These are phyloP conservation scores for Bradypodion ventrale DNA, from an alignment of 2,797 vertebrate genomes.

Conservation along the genomic window DNA sequence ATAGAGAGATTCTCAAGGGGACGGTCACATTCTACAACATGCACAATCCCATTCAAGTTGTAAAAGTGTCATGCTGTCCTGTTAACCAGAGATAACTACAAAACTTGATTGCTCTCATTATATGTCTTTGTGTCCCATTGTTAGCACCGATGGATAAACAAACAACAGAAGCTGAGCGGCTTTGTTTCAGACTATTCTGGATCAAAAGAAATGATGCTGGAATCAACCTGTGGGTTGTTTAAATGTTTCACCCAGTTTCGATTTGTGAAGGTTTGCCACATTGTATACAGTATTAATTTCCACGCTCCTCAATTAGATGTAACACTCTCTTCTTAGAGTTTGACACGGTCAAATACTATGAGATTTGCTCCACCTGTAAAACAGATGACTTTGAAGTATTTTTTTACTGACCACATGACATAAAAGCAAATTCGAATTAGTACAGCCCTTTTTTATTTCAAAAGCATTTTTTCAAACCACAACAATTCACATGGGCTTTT, in stretches of 20 bases:
- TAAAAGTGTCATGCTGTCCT: conserved; percentile 28
- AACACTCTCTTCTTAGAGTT: neutral
- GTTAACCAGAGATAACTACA: conserved; percentile 11
- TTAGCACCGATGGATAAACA: conserved; percentile 52
- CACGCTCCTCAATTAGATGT: neutral
- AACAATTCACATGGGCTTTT: too few species aligned
- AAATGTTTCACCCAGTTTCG: conserved; percentile 3
- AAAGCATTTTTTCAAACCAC: too few species aligned
- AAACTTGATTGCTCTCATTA: conserved; percentile 35
- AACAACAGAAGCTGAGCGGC: conserved; percentile 11
- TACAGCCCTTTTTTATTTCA: too few species aligned
- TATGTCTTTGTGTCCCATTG: conserved; percentile 16
- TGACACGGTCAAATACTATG: too few species aligned
- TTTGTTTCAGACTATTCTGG: neutral
- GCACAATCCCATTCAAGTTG: neutral
- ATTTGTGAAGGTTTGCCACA: neutral
- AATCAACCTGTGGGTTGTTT: neutral
- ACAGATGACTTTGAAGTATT: too few species aligned
- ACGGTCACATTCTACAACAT: conserved; percentile 9
- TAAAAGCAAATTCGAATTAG: too few species aligned
- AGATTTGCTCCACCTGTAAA: too few species aligned
- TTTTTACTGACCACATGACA: too few species aligned
- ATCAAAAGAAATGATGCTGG: neutral
- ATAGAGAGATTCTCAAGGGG: neutral
- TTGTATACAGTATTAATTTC: neutral